These are phyloP conservation scores for Rallus limicola DNA, from an alignment of 2,113 vertebrate genomes.

Conservation along the genomic window DNA sequence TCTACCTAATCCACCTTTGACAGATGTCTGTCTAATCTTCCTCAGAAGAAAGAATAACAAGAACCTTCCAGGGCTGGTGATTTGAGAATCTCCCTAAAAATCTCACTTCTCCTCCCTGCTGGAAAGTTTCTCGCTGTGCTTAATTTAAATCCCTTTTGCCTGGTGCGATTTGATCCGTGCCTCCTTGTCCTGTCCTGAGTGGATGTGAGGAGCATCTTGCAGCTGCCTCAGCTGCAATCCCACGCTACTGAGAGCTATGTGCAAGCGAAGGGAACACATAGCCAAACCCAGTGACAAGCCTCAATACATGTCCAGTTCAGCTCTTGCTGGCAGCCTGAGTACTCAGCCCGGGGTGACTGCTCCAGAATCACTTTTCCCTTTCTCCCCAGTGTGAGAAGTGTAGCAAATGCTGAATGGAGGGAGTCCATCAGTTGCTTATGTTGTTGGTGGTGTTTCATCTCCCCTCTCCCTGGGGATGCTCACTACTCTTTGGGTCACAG, in stretches of 20 bases:
- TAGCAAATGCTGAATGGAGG: neutral
- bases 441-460: neutral
- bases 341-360: no score
- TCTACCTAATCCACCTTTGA: conserved; percentile 1
- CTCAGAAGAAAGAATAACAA: neutral
- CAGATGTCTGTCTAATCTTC: neutral
- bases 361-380: neutral
- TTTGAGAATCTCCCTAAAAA: neutral
- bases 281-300: neutral
- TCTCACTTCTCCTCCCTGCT: neutral
- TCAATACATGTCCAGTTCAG: neutral
- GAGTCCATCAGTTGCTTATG: neutral
- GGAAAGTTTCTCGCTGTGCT: neutral
- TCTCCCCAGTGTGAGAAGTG: neutral
- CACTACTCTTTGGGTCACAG: neutral
- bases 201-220: neutral
- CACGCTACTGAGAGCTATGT: neutral
- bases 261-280: neutral
- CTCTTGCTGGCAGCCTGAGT: neutral
- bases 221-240: neutral
- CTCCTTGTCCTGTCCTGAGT: neutral
- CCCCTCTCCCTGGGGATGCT: neutral
- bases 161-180: neutral
- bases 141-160: neutral
- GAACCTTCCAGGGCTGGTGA: neutral